Percentiles rank a stretch among this genome's conserved stretches.
phyloP scores from a whole-genome alignment of 1,140 invertebrate species.

The Drosophila parvula region DNA sequence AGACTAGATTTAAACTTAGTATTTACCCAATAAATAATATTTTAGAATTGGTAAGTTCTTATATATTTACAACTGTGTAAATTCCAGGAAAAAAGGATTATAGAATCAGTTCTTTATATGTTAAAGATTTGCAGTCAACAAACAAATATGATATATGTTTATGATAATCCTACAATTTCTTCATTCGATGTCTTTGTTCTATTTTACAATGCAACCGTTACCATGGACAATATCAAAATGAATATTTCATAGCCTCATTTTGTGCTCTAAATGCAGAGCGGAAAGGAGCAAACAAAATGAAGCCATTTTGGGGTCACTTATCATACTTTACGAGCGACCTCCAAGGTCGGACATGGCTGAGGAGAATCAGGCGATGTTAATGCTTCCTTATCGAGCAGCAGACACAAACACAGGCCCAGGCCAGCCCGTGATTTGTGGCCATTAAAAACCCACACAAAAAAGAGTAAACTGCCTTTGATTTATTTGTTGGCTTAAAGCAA shows the following conservation, averaged over 20 bases:
- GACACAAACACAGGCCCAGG: slow-evolving; percentile 40
- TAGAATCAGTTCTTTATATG: background rate
- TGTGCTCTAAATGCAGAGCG: slow-evolving; percentile 49
- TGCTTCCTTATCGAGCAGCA: slow-evolving; percentile 57
- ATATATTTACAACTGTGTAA: background rate
- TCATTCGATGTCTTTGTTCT: background rate
- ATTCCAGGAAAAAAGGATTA: background rate
- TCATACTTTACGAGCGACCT: slow-evolving; percentile 59
- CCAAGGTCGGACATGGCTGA: slow-evolving; percentile 8
- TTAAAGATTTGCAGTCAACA: background rate
- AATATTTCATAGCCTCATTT: slow-evolving; percentile 30
- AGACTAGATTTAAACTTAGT: no score
- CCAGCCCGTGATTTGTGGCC: slow-evolving; percentile 71
- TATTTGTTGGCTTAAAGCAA: slow-evolving; percentile 52
- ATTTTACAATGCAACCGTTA: background rate
- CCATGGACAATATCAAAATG: slow-evolving; percentile 11
- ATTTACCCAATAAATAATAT: no score
- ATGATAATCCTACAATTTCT: background rate
- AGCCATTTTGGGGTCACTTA: slow-evolving; percentile 64
- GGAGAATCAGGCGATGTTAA: slow-evolving; percentile 11
- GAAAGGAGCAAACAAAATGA: slow-evolving; percentile 37
- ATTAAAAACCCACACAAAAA: slow-evolving; percentile 59
- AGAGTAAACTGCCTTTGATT: slow-evolving; percentile 71
- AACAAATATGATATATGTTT: slow-evolving; percentile 5
- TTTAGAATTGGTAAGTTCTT: no score